These are phyloP conservation scores for Ophion ellenae DNA, from an alignment of 2,888 invertebrate genomes.

Conservation along the genomic window DNA sequence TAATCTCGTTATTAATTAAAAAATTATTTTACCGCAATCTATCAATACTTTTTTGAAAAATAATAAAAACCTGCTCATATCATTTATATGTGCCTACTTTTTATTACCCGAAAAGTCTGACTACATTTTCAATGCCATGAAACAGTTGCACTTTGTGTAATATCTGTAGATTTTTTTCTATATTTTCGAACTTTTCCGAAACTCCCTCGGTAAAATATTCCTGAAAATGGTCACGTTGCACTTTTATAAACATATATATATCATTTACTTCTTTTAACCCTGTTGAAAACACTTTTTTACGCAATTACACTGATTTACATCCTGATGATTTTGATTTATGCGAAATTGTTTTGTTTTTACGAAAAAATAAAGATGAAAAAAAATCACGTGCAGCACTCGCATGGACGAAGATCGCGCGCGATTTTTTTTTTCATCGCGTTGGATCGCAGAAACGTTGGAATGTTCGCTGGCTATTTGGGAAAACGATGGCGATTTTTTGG, in stretches of 20 bases:
- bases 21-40: no score
- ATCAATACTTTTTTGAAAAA: no score
- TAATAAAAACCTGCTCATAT: no score
- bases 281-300: conserved; percentile 41
- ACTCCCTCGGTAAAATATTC: neutral
- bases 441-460: neutral
- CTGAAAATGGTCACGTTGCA: conserved; percentile 53
- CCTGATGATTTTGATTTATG: neutral
- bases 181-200: neutral
- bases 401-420: conserved; percentile 19
- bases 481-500: neutral
- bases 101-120: no score
- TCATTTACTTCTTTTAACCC: conserved; percentile 9
- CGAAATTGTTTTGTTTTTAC: neutral
- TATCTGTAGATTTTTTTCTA: no score
- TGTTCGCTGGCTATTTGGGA: neutral
- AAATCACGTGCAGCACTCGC: conserved; percentile 54
- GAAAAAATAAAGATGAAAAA: neutral
- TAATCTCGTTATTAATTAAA: no score
- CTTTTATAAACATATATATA: conserved; percentile 26
- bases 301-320: conserved; percentile 29
- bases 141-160: no score
- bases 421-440: neutral
- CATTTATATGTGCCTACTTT: no score
- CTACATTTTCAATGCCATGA: no score